Evolutionary conservation across 2,113 vertebrate genomes (phyloP).

Genomic region (Campylomormyrus numenius): DNA sequence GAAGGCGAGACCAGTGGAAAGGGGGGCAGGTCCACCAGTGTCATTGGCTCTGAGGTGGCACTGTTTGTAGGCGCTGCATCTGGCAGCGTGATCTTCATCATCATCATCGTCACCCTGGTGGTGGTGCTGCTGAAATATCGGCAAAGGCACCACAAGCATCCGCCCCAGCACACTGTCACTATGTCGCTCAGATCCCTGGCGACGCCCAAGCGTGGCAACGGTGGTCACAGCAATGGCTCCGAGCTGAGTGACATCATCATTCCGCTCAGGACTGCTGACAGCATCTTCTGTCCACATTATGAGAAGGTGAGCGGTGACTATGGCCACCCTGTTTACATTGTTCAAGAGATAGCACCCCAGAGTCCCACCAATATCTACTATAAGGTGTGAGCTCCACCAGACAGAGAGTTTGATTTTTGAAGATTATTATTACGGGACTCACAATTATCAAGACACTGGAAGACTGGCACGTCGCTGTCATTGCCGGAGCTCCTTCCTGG

Average conservation of each 20-base stretch:
- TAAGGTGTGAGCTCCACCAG: constrained; percentile 76
- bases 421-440: background rate
- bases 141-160: constrained; percentile 70
- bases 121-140: constrained; percentile 77
- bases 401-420: background rate
- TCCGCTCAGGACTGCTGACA: constrained; percentile 83
- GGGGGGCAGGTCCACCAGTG: constrained; percentile 66
- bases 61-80: constrained; percentile 80
- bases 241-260: constrained; percentile 95
- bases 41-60: constrained; percentile 74
- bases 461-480: background rate
- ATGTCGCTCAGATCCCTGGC: constrained; percentile 86
- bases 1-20: constrained; percentile 57
- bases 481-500: background rate
- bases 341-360: constrained; percentile 93
- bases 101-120: constrained; percentile 73
- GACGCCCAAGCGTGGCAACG: constrained; percentile 75
- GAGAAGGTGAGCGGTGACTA: constrained; percentile 93
- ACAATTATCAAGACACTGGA: background rate
- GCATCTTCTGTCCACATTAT: constrained; percentile 90
- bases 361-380: constrained; percentile 96
- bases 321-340: constrained; percentile 92
- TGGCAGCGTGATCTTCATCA: constrained; percentile 75
- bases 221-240: constrained; percentile 80
- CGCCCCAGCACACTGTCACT: constrained; percentile 74